phyloP scores from a whole-genome alignment of 2,113 vertebrate genomes.

The Leptocoma aspasia region DNA sequence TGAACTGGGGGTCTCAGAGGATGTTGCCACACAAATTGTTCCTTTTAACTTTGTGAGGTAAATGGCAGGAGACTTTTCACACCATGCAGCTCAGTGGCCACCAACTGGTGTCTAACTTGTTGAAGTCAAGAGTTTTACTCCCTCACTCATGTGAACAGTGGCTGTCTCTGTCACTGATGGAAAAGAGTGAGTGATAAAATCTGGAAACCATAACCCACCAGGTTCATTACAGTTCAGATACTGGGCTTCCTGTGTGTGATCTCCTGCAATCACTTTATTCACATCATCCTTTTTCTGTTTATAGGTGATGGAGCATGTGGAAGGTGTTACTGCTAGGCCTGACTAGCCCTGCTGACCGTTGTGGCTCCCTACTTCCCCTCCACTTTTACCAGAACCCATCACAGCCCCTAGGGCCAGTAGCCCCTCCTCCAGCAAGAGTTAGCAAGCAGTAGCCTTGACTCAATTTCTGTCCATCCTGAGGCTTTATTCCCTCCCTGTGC shows the following conservation, averaged over 20 bases:
- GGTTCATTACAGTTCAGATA: not conserved
- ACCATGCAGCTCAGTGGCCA: not conserved
- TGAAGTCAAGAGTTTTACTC: not conserved
- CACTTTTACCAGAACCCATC: too few relatives aligned
- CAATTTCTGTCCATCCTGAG: not conserved
- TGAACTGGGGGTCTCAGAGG: not conserved
- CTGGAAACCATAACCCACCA: not conserved
- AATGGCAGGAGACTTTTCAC: not conserved
- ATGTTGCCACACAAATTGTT: not conserved
- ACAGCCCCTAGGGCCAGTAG: not conserved
- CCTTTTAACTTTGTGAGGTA: not conserved
- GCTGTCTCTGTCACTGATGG: not conserved
- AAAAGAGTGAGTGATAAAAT: not conserved
- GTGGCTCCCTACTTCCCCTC: fast-evolving
- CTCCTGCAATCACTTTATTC: not conserved
- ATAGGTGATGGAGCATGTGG: not conserved
- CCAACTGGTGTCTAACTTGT: not conserved
- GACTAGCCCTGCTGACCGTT: not conserved
- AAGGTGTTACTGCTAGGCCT: not conserved
- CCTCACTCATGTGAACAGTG: not conserved
- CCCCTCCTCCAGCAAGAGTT: not conserved
- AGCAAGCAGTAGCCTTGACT: not conserved
- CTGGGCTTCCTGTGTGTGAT: not conserved
- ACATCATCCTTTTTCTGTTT: not conserved
- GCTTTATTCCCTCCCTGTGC: not conserved